Percentiles rank a stretch among this genome's conserved stretches.
Conservation (phyloP, 2,113 vertebrate species). For the Osmerus mordax region DNA sequence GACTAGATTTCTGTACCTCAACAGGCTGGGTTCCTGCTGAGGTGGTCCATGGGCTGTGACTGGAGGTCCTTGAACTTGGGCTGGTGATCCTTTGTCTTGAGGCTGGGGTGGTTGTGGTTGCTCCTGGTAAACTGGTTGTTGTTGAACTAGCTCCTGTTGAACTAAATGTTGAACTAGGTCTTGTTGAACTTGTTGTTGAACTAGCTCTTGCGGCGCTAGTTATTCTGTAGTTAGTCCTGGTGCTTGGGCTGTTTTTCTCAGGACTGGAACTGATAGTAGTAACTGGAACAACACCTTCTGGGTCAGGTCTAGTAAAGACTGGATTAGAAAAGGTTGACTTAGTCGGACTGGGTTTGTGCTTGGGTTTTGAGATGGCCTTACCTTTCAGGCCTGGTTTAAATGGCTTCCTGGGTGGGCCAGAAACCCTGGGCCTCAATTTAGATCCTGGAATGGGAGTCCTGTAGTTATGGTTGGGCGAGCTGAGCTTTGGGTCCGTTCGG, state of each 20-base stretch:
- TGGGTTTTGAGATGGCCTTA: background rate
- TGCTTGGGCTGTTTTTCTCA: background rate
- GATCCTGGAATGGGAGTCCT: background rate
- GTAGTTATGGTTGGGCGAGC: background rate
- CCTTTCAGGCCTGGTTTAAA: background rate
- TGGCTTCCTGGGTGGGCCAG: background rate
- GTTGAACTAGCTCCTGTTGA: background rate
- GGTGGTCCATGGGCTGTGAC: background rate
- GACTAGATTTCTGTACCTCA: background rate
- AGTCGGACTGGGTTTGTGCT: background rate
- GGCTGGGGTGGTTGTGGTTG: constrained; percentile 14
- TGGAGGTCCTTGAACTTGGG: background rate
- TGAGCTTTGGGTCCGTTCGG: background rate
- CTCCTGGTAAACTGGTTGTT: background rate
- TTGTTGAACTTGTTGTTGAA: background rate
- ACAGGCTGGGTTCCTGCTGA: background rate
- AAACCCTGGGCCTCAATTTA: background rate
- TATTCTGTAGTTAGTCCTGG: background rate
- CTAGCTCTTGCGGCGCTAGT: background rate
- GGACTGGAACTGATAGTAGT: background rate
- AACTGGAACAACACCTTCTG: background rate
- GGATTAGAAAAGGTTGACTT: background rate
- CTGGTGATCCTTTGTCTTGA: constrained; percentile 8
- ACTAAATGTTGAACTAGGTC: background rate
- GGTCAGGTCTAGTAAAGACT: background rate